Evolutionary conservation across 2,888 invertebrate species (phyloP).

Genomic region (Diarsia rubi): DNA sequence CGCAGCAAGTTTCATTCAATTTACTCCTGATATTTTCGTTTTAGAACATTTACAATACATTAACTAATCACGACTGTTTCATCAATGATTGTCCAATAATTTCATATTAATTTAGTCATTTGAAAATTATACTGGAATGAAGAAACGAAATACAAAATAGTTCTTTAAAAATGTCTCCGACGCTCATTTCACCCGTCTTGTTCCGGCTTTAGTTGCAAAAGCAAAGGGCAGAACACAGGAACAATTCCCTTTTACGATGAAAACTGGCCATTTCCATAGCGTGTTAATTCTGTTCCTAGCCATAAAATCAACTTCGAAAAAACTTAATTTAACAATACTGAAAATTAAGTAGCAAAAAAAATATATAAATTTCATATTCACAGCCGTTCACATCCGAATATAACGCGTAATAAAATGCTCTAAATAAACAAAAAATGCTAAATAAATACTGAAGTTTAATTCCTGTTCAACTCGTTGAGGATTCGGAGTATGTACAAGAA

Average conservation of each 20-base stretch:
- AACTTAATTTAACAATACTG: constrained; percentile 41
- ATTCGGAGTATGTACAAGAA: constrained; percentile 95
- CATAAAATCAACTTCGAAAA: constrained; percentile 2
- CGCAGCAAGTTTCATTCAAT: constrained; percentile 10
- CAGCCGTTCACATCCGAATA: constrained; percentile 58
- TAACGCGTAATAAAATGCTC: constrained; percentile 62
- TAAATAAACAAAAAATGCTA: constrained; percentile 57
- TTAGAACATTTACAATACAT: constrained; percentile 7
- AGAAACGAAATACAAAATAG: constrained; percentile 25
- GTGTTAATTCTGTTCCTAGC: background rate
- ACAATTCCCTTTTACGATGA: background rate
- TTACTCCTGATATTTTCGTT: background rate
- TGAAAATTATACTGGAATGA: background rate
- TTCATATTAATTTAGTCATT: constrained; percentile 1
- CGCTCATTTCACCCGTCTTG: background rate
- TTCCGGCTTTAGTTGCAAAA: constrained; percentile 18
- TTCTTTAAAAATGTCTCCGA: constrained; percentile 38
- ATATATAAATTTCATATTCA: constrained; percentile 58
- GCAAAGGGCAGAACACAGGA: background rate
- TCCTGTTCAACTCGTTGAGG: constrained; percentile 91
- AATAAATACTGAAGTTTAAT: constrained; percentile 75
- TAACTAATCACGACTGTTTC: background rate
- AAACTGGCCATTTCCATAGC: background rate
- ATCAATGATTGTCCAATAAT: constrained; percentile 7
- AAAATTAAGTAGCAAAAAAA: constrained; percentile 38